Base-by-base conservation (phyloP, 2,113 vertebrate species). In the Odocoileus hemionus region DNA sequence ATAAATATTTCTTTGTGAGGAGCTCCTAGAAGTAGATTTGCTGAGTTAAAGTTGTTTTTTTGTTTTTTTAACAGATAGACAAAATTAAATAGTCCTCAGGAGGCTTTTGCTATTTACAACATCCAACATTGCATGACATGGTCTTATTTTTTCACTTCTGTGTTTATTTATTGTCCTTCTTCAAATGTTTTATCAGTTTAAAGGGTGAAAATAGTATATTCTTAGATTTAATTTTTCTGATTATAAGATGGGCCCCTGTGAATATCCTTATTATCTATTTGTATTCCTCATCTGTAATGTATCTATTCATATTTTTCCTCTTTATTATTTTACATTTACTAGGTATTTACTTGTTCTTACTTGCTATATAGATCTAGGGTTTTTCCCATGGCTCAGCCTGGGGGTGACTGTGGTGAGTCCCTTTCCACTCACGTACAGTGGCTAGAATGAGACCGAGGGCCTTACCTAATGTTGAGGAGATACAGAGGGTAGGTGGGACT, bases 251-350 rank as follows among this genome's bases (percentile, higher is more conserved):
- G 58, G 19, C 2, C 12, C 54, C 25, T 60, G 11, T 47, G n/a
- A 26, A 84, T 39, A 60, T 74, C 21, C 11, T 5, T 70, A n/a
- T 52, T 45, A 36, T 67, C 23, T 17, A 17, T 52, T 70, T 70
- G 52, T 45, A 30, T 67, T 88, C 50, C 30, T 92, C 21, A 61
- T 87, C 58, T 88, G 17, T 74, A 74, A 83, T 36, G 4, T 85
- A 6, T 57, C 39, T 23, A 13, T 67, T 74, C 30, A 54, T 21
- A 55, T 30, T 16, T 61, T 70, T 52, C 28, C 61, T 7, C 25
- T 43, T 55, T 89, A 80, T 86, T 80, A 58, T 88, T 95, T 47
- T 57, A 89, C 13, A 57, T 79, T 76, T 78, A 10, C 33, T 58
- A 36, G 8, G 19, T 78, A 33, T 39, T 84, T 84, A 16, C 5